Evolutionary conservation across 2,113 vertebrate species (phyloP).

Genomic region (Arothron firmamentum): DNA sequence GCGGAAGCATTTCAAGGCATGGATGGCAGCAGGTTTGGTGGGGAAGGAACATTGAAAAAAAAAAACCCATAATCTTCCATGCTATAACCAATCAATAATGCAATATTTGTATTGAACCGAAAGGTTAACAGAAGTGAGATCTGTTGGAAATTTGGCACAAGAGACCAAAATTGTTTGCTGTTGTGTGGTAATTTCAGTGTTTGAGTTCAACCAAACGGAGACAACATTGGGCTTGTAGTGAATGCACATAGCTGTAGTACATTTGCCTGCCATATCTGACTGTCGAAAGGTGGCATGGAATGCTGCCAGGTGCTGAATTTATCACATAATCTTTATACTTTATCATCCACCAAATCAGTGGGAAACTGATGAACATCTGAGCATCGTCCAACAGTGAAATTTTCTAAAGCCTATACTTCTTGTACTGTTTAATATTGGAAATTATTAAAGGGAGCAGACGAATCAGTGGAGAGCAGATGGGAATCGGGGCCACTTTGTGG

Average conservation of each 20-base stretch:
- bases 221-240: slow-evolving; percentile 51
- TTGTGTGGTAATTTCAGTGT: slow-evolving; percentile 48
- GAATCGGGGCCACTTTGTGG: slow-evolving; percentile 62
- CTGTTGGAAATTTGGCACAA: slow-evolving; percentile 65
- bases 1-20: slow-evolving; percentile 38
- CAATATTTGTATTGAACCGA: slow-evolving; percentile 70
- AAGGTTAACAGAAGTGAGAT: slow-evolving; percentile 41
- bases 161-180: slow-evolving; percentile 60
- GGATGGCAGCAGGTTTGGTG: slow-evolving; percentile 4
- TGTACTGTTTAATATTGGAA: slow-evolving; percentile 73
- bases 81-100: slow-evolving; percentile 58
- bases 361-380: slow-evolving; percentile 63
- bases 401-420: slow-evolving; percentile 72
- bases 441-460: slow-evolving; percentile 55
- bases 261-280: slow-evolving; percentile 71
- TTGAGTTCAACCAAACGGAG: slow-evolving; percentile 64
- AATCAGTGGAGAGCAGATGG: slow-evolving; percentile 55
- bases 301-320: slow-evolving; percentile 78
- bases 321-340: slow-evolving; percentile 72
- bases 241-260: slow-evolving; percentile 65
- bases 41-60: slow-evolving; percentile 41
- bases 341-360: slow-evolving; percentile 70
- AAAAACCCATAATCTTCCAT: slow-evolving; percentile 58
- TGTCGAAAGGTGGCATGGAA: slow-evolving; percentile 60
- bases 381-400: slow-evolving; percentile 61